Conservation (phyloP, 1,140 invertebrate species). For the Pogonognathellus flavescens region DNA sequence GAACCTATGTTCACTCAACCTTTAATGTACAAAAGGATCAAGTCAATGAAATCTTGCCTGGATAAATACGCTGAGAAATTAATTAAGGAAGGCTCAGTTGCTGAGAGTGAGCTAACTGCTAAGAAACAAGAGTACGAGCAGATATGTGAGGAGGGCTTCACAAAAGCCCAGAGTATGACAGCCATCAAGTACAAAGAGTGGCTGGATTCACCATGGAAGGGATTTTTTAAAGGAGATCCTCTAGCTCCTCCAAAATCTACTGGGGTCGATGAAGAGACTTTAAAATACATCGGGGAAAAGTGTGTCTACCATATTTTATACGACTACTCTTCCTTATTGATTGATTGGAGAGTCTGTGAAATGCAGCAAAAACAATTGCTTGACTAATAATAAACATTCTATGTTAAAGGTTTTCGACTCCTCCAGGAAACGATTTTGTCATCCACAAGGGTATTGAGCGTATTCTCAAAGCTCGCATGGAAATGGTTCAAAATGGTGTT, state of each 20-base stretch:
- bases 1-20: slow-evolving; percentile 99
- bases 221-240: slow-evolving; percentile 91
- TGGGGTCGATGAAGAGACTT: slow-evolving; percentile 91
- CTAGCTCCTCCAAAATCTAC: slow-evolving; percentile 84
- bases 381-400: not conserved
- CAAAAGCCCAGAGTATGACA: slow-evolving; percentile 90
- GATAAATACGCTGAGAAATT: slow-evolving; percentile 92
- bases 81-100: slow-evolving; percentile 84
- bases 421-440: slow-evolving; percentile 93
- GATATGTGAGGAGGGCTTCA: slow-evolving; percentile 96
- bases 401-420: slow-evolving; percentile 80
- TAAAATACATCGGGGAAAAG: slow-evolving; percentile 92
- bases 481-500: slow-evolving; percentile 90
- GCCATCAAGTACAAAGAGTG: slow-evolving; percentile 98
- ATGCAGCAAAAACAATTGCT: not conserved
- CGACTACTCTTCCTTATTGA: not conserved
- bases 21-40: slow-evolving; percentile 99
- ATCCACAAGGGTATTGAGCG: slow-evolving; percentile 91
- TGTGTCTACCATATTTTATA: slow-evolving; percentile 68
- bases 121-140: slow-evolving; percentile 94
- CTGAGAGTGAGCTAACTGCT: slow-evolving; percentile 89
- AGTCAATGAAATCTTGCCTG: slow-evolving; percentile 81
- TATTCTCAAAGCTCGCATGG: slow-evolving; percentile 87
- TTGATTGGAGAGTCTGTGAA: not conserved
- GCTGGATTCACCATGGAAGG: slow-evolving; percentile 99